Conservation (phyloP, 2,888 invertebrate genomes). For the Scrobipalpa atriplicella region DNA sequence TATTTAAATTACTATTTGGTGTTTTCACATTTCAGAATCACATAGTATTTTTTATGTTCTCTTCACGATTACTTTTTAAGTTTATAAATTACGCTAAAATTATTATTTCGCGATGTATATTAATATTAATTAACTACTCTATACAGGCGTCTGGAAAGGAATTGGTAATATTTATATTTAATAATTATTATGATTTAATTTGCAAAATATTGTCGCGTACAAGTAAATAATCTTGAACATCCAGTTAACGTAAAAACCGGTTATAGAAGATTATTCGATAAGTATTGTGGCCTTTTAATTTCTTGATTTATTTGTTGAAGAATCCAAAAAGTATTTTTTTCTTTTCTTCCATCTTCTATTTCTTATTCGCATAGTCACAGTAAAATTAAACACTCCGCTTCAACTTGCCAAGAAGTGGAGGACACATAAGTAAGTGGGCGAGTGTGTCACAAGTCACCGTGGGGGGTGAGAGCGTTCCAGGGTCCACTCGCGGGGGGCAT, state of each 20-base stretch:
- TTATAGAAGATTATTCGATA: background rate
- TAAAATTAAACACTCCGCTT: background rate
- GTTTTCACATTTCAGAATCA: constrained; percentile 40
- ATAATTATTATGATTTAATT: background rate
- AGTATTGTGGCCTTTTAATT: constrained; percentile 28
- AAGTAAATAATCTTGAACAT: no score
- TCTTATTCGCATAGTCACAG: background rate
- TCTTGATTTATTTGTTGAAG: background rate
- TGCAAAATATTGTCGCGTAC: no score
- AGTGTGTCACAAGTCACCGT: constrained; percentile 5
- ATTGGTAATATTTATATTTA: background rate
- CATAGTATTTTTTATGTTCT: constrained; percentile 31
- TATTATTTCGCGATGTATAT: constrained; percentile 22
- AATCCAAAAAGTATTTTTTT: background rate
- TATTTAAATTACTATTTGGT: constrained; percentile 32
- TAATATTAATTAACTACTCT: constrained; percentile 34
- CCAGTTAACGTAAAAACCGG: no score
- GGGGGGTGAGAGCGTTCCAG: background rate
- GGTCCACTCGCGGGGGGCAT: background rate
- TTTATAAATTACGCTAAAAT: constrained; percentile 18
- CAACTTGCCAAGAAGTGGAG: background rate
- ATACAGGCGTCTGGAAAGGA: constrained; percentile 37
- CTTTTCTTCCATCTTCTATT: background rate
- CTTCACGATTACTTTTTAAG: background rate
- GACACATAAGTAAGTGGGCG: background rate